Evolutionary conservation across 2,888 invertebrate species (phyloP), one percentile per base, ranked within the genome.

Genomic region (Antitype chi): DNA sequence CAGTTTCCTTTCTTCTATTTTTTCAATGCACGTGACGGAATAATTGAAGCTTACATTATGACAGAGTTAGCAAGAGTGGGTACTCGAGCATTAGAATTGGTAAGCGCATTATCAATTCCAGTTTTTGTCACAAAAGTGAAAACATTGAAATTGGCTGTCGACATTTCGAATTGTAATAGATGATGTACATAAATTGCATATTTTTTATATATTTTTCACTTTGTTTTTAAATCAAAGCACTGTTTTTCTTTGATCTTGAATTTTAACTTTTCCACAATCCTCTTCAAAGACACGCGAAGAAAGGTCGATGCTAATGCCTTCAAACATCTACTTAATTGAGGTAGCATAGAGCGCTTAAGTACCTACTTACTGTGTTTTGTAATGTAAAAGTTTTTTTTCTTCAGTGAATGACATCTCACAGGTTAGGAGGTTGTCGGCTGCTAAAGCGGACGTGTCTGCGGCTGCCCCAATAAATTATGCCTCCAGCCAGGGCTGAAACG

Each of bases 21-120:
- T 81, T 75, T 74, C 74, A 72, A 73, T 77, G 86, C 93, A 93
- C 93, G 93, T 93, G 93, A 91, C 87, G 79, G 86, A 72, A 89
- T 90, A 90, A 88, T 89, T 87, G 84, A 80, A 80, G 77, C 43
- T 76, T 87, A 82, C 59, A 90, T 90, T 91, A 89, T 86, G 81
- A 74, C 32, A 73, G 78, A 80, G 81, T 85, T 81, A 80, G 78
- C 85, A 85, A 79, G 59, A 80, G 74, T 86, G 79, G 28, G 25
- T 38, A 20, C 78, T 72, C 70, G 15, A 23, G 7, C 25, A 89
- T 88, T 85, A 68, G 85, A 87, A 85, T 87, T 88, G 84, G 78
- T 81, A 85, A 88, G 57, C 67, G 71, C 81, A 79, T 80, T 73
- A 49, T 52, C 67, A 66, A 80, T 72, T 64, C 71, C 53, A 47